Percentiles rank a stretch among this genome's conserved stretches.
Conservation (phyloP, 2,888 invertebrate species). For the Orthosia incerta region DNA sequence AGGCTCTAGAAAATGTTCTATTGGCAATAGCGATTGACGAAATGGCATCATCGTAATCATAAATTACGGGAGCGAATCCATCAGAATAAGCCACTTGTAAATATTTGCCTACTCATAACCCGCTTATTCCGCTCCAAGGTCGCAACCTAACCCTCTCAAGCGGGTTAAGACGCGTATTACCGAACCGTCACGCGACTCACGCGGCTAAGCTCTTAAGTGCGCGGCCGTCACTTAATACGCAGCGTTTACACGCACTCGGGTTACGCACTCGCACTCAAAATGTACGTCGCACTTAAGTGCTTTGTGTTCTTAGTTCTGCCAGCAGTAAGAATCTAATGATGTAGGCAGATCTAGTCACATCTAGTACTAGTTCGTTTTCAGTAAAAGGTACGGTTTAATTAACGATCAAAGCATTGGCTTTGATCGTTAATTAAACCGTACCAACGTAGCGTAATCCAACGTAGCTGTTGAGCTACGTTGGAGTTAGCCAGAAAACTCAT, state of each 20-base stretch:
- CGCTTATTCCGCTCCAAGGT: not conserved
- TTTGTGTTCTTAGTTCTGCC: conserved; percentile 29
- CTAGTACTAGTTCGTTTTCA: not conserved
- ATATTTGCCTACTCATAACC: not conserved
- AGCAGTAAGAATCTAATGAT: not conserved
- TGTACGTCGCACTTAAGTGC: conserved; percentile 32
- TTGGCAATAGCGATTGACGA: no score
- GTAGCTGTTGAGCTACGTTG: no score
- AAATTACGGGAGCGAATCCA: no score
- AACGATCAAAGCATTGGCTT: no score
- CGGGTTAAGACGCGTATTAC: conserved; percentile 63
- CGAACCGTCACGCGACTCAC: conserved; percentile 67
- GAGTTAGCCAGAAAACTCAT: no score
- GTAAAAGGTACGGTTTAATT: not conserved
- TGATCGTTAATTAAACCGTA: no score
- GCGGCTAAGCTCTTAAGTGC: conserved; percentile 69
- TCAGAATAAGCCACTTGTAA: no score
- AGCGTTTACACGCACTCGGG: conserved; percentile 53
- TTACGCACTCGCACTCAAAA: conserved; percentile 22
- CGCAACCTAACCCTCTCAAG: conserved; percentile 14
- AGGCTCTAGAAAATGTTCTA: no score
- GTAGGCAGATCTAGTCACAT: not conserved
- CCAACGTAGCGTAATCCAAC: no score
- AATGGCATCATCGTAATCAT: no score
- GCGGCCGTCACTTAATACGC: conserved; percentile 53